Base-by-base conservation (phyloP, 2,888 invertebrate genomes). In the Drosophila borborema region DNA sequence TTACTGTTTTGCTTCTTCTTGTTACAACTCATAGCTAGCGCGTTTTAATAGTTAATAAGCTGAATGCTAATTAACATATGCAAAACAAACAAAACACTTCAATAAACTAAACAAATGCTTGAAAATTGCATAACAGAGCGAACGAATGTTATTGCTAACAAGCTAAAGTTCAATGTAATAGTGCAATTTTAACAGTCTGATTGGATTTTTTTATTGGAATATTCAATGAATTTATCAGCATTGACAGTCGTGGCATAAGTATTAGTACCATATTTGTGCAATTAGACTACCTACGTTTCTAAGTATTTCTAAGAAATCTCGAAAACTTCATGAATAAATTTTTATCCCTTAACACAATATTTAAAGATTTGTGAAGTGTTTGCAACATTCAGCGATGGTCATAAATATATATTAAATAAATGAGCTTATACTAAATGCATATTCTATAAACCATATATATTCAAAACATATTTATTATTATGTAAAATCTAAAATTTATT, bases 61-160 rank as follows among this genome's bases (percentile, higher is more conserved):
- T 34, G 16, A 34, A 34, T 34, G 34, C 20, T 58, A 20, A 58
- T 45, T 58, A 28, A 16, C 58, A 58, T 58, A 20, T 34, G 45
- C 45, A 23, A 8, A 58, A 16, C 18, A 20, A 58, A 20, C 14
- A 9, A n/a, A 45, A 16, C 31, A 34, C 20, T 43, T 41, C 28
- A 28, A 3, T 12, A 55, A 28, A 18, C 18, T 31, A 56, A n/a
- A 23, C 23, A 54, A 16, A 5, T 38, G 18, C 6, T 34, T n/a
- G 31, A 8, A 34, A 51, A 18, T 12, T 18, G 34, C 51, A 34
- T 28, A 18, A n/a, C 51, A 51, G 34, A 51, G 36, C 51, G 1
- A 18, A 12, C 12, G 12, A 10, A 31, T 49, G 31, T 48, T 48
- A 23, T 3, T 46, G 23, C 16, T 3, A 23, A 23, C 20, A 14